Evolutionary conservation across 2,113 vertebrate species (phyloP), one percentile per base, ranked within the genome.

Genomic region (Scomber scombrus): DNA sequence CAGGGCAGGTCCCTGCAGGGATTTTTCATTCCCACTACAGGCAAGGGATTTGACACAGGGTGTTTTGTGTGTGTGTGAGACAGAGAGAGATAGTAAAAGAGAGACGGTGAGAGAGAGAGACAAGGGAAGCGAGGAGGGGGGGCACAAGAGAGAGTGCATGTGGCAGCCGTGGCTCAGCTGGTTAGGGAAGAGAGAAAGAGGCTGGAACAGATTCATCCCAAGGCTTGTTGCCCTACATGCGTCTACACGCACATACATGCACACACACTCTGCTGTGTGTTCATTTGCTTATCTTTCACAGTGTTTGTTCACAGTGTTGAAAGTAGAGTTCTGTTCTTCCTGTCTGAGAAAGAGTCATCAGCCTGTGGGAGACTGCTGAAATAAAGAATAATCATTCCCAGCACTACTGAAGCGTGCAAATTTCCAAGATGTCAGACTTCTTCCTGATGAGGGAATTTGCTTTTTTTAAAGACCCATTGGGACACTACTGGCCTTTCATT

Each of bases 171-270:
- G 88, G 86, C 85, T 93, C 86, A 91, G 90, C 85, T 93, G 92
- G 88, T 91, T 77, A 78, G 78, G 69, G 71, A 73, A 73, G 72
- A 85, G 86, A 86, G 84, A 86, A 87, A 78, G 80, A 90, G 76
- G 55, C 76, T 74, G 71, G 90, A 92, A 92, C 89, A 93, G 82
- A 94, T 91, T 91, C 88, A 81, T 89, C 91, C 90, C 78, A 88
- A 91, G 91, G 93, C 89, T 90, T 91, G 75, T 89, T 92, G 84
- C 78, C 87, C 86, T 92, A 85, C 84, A 89, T 90, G 82, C 69
- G 64, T 75, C 66, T 66, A 78, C 67, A 75, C 51, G 85, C 73
- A 78, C 29, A 58, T 49, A 68, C 9, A 56, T 60, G 60, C 57
- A 61, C 54, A 80, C 62, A 11, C 65, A 61, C 31, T 29, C 72